Evolutionary conservation across 1,140 invertebrate genomes (phyloP), one percentile per base, ranked within the genome.

Genomic region (Galleria mellonella): DNA sequence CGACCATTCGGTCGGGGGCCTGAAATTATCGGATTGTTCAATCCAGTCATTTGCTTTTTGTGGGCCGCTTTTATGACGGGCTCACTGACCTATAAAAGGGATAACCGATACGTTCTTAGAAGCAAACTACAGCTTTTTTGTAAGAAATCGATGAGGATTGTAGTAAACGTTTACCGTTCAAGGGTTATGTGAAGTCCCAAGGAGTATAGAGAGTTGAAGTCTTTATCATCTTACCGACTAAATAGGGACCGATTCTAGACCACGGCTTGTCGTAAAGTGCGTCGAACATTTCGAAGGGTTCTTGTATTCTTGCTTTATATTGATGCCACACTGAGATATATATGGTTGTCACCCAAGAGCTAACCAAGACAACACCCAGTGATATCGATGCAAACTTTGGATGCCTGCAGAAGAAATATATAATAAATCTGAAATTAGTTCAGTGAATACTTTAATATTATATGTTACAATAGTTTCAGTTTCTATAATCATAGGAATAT

Each of bases 201-300:
- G 11, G 40, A 14, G 11, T 49, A 23, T 23, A 23, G 17, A 23
- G 17, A 23, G 17, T 23, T 42, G 30, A 44, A 32, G 32, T 36
- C 43, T 40, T 43, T 44, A 35, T 42, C 38, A 31, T 51, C 83
- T 83, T 64, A 89, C 89, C 94, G 15, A 95, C 86, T 45, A 95
- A 89, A 72, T 95, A 95, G 4, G 93, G 91, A 4, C 93, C 94
- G 6, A 94, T 90, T 62, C 94, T 87, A 9, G 94, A 89, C 94
- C 93, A 96, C 1, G 94, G 94, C 65, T 95, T 95, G 74, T 95
- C 93, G 66, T 96, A 96, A 11, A 95, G 79, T 46, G 93, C 89
- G 64, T 95, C 93, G 71, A 95, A 95, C 46, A 94, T 89, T 43
- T 93, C 92, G 52, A 95, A 94, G 6, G 94, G 94, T 62, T 94